phyloP scores from a whole-genome alignment of 2,797 vertebrate species.

The Gadopsis marmoratus region DNA sequence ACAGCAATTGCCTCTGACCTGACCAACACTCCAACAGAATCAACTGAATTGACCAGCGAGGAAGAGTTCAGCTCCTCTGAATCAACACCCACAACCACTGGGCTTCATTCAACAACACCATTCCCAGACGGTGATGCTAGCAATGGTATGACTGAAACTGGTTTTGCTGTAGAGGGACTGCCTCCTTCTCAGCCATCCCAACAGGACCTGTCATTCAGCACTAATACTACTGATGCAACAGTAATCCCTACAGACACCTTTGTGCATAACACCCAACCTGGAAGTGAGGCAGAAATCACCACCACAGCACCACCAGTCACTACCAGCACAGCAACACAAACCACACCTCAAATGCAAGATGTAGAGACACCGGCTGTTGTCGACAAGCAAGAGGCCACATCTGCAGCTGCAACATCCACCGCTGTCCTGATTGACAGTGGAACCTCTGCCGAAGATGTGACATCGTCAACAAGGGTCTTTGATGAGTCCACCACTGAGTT shows the following conservation, averaged over 20 bases:
- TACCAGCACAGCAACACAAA: conserved; percentile 15
- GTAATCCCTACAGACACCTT: conserved; percentile 13
- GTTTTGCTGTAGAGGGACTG: conserved; percentile 33
- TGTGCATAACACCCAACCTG: conserved; percentile 53
- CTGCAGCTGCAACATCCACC: conserved; percentile 32
- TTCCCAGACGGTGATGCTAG: conserved; percentile 44
- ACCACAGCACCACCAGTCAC: conserved; percentile 22
- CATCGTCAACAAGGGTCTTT: conserved; percentile 78
- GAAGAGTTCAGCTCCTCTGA: conserved; percentile 47
- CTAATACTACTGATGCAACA: not conserved
- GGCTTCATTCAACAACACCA: conserved; percentile 38
- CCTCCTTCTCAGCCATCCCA: conserved; percentile 45
- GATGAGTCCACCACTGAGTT: conserved; percentile 83
- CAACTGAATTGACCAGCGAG: conserved; percentile 44
- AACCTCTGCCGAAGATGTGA: conserved; percentile 76
- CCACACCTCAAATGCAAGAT: conserved; percentile 23
- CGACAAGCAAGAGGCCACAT: conserved; percentile 30
- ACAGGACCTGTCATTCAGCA: conserved; percentile 18
- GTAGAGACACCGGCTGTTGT: conserved; percentile 8
- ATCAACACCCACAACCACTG: conserved; percentile 21
- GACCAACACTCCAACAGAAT: conserved; percentile 46
- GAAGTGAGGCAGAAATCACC: conserved; percentile 17
- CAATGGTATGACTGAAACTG: conserved; percentile 16
- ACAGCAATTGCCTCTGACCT: conserved; percentile 42
- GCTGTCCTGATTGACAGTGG: conserved; percentile 52